Evolutionary conservation across 2,113 vertebrate genomes (phyloP), one percentile per base, ranked within the genome.

Genomic region (Brachionichthys hirsutus): DNA sequence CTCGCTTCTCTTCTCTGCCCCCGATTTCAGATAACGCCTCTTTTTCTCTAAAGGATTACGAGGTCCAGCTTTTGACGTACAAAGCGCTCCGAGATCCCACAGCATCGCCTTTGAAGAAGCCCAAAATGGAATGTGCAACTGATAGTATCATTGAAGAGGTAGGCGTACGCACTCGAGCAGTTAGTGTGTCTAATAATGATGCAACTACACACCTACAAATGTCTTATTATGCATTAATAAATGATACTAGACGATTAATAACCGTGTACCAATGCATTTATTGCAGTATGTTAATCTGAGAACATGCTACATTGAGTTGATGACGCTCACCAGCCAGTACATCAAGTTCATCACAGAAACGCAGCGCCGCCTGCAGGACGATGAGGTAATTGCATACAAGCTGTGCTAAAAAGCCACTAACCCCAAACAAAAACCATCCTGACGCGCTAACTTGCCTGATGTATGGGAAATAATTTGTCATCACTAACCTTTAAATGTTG

Each of bases 111-210:
- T 80, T 95, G 52, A 99, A 98, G 91, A 98, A 98, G 73, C 86
- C 94, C 22, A 97, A 98, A 78, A 91, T 99, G 63, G 94, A 96
- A 75, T 94, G 94, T 0, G 92, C 92, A 0, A 96, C 97, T 0
- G 97, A 98, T 77, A 90, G 91, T 30, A 88, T 98, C 85, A 97
- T 99, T 73, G 95, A 99, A 67, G 95, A 99, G 94, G 87, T 83
- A 19, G 2, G 55, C n/a, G n/a, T n/a, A n/a, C n/a, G 20, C 50
- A 36, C 34, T 35, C 34, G 9, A 6, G 34, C n/a, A 35, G 15
- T 2, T 34, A 13, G 15, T 35, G 20, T 38, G 15, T 14, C 12
- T 17, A 13, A 18, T 9, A 34, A 16, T 30, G 4, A 34, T 24
- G 1, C 6, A 34, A 34, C 6, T 11, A 40, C 36, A 45, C 10